Conservation (phyloP, 2,797 vertebrate species). For the Chaunax sp. region DNA sequence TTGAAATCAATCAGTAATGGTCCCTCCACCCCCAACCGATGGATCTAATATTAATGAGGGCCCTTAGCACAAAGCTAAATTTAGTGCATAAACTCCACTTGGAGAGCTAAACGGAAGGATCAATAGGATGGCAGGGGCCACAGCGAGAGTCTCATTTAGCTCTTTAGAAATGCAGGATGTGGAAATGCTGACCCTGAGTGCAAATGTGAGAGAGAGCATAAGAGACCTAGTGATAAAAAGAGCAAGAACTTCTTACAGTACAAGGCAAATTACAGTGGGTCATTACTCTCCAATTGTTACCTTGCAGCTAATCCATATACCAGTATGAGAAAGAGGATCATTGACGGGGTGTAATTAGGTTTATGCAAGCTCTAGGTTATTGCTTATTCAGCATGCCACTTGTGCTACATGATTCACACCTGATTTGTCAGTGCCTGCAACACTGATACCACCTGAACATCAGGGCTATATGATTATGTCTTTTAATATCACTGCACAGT, state of each 20-base stretch:
- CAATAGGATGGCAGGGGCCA: constrained; percentile 67
- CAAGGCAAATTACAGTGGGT: constrained; percentile 64
- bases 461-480: constrained; percentile 55
- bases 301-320: constrained; percentile 70
- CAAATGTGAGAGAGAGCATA: constrained; percentile 57
- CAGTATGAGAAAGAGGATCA: constrained; percentile 53
- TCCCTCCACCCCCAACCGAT: constrained; percentile 56
- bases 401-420: constrained; percentile 59
- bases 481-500: constrained; percentile 33
- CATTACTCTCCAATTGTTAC: constrained; percentile 70
- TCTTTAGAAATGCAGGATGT: constrained; percentile 63
- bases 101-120: constrained; percentile 62
- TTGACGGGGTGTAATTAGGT: constrained; percentile 76
- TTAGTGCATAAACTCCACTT: constrained; percentile 79
- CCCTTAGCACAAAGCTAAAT: constrained; percentile 82
- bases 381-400: constrained; percentile 60
- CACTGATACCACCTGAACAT: constrained; percentile 39
- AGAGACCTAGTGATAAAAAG: constrained; percentile 42
- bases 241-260: constrained; percentile 61
- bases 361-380: constrained; percentile 68
- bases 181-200: constrained; percentile 60
- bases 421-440: constrained; percentile 54
- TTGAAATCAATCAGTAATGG: constrained; percentile 65
- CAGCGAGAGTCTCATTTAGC: constrained; percentile 72
- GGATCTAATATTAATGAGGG: constrained; percentile 85